These are phyloP conservation scores for Morus bassanus DNA, from an alignment of 2,797 vertebrate genomes.

Conservation along the genomic window DNA sequence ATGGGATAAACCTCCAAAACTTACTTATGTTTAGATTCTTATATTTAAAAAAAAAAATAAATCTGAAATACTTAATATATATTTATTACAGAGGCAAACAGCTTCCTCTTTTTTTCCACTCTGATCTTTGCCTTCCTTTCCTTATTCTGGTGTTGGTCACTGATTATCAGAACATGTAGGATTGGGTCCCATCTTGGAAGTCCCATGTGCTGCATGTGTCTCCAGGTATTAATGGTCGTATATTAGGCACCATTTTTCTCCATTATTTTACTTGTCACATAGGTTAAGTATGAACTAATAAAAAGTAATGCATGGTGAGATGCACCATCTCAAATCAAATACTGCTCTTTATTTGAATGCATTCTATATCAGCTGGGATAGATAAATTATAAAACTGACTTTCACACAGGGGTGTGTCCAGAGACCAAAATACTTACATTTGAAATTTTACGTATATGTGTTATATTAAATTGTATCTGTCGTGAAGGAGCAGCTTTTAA, in stretches of 20 bases:
- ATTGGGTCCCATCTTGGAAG: background rate
- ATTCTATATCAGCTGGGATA: background rate
- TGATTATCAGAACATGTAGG: background rate
- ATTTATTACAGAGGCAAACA: background rate
- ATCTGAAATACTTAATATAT: background rate
- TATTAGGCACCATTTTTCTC: background rate
- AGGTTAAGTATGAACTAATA: background rate
- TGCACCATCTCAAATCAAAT: background rate
- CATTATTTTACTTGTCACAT: background rate
- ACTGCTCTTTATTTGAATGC: background rate
- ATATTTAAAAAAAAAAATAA: background rate
- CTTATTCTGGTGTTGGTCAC: background rate
- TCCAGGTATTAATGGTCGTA: background rate
- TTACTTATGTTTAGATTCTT: background rate
- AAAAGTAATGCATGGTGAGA: background rate
- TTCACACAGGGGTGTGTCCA: background rate
- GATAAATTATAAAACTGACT: background rate
- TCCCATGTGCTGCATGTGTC: background rate
- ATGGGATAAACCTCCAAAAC: background rate
- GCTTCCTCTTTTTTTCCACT: rapidly evolving
- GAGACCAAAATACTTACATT: background rate
- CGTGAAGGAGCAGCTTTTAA: background rate
- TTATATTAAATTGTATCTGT: background rate
- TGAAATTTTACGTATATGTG: background rate
- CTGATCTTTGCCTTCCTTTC: background rate